These are phyloP conservation scores for Apodemia zela DNA, from an alignment of 2,888 invertebrate genomes.

Conservation along the genomic window DNA sequence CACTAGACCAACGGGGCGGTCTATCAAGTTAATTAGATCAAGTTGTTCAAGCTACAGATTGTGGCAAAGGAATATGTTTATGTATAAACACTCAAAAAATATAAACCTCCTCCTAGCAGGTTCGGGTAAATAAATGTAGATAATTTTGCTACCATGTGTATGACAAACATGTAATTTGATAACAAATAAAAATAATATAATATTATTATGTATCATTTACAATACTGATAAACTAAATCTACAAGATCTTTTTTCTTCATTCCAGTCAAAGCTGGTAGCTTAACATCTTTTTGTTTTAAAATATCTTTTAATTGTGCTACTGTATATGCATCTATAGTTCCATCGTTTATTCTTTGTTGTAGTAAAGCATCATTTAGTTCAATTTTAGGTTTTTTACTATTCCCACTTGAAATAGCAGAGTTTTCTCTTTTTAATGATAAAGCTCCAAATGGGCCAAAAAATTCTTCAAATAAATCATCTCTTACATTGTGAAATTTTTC, in stretches of 20 bases:
- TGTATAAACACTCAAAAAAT: too few species aligned
- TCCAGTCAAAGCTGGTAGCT: slow-evolving; percentile 52
- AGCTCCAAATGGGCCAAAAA: slow-evolving; percentile 65
- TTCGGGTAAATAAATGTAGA: too few species aligned
- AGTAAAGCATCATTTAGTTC: slow-evolving; percentile 54
- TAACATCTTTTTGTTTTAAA: slow-evolving; percentile 46
- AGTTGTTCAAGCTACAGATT: too few species aligned
- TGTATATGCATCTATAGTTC: slow-evolving; percentile 51
- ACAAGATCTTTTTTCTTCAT: slow-evolving; percentile 61
- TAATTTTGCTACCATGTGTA: too few species aligned
- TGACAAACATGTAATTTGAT: too few species aligned
- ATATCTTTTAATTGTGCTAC: slow-evolving; percentile 57
- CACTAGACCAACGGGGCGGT: too few species aligned
- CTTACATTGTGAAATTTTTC: slow-evolving; percentile 47
- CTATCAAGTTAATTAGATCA: too few species aligned
- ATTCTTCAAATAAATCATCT: slow-evolving; percentile 61
- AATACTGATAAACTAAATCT: slow-evolving; percentile 55
- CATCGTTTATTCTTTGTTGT: slow-evolving; percentile 41
- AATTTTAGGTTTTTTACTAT: slow-evolving; percentile 45
- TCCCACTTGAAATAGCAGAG: slow-evolving; percentile 31
- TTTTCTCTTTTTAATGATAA: slow-evolving; percentile 47
- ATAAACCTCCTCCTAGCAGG: too few species aligned
- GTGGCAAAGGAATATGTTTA: too few species aligned
- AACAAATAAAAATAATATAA: too few species aligned
- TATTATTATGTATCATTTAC: not conserved